phyloP scores from a whole-genome alignment of 2,888 invertebrate species.

The Bugula neritina region DNA sequence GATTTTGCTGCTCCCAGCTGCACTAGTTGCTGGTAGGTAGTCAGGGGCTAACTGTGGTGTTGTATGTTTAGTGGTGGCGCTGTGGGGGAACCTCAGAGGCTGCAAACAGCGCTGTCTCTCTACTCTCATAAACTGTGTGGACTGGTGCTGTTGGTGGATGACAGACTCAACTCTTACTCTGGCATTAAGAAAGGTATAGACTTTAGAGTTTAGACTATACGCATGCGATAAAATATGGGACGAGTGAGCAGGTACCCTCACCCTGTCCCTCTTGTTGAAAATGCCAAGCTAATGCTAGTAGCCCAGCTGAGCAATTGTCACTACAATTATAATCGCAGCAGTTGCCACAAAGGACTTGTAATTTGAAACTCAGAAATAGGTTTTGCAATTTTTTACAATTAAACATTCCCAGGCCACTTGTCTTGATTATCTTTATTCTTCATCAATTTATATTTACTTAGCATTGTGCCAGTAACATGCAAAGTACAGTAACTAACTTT shows the following conservation, averaged over 20 bases:
- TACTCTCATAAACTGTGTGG: slow-evolving; percentile 87
- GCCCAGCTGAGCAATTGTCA: too few relatives aligned
- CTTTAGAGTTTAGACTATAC: not conserved
- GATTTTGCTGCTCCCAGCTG: too few relatives aligned
- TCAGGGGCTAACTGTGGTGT: too few relatives aligned
- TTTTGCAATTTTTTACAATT: slow-evolving; percentile 3
- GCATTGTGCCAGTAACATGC: too few relatives aligned
- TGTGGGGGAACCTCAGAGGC: slow-evolving; percentile 68
- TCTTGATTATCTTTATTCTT: too few relatives aligned
- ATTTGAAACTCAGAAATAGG: not conserved
- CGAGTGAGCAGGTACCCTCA: too few relatives aligned
- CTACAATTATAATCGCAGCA: too few relatives aligned
- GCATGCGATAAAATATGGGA: not conserved
- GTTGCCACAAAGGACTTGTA: not conserved
- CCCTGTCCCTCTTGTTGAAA: too few relatives aligned
- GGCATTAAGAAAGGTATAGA: slow-evolving; percentile 61
- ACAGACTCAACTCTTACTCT: slow-evolving; percentile 61
- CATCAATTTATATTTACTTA: too few relatives aligned
- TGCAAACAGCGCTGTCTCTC: slow-evolving; percentile 86
- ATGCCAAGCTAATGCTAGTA: too few relatives aligned
- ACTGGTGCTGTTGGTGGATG: slow-evolving; percentile 74
- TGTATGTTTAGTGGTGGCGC: slow-evolving; percentile 58
- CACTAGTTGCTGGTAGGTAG: too few relatives aligned
- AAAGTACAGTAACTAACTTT: too few relatives aligned
- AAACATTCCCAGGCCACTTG: slow-evolving; percentile 16